Evolutionary conservation across 1,140 invertebrate species (phyloP).

Genomic region (Drosophila paulistorum): DNA sequence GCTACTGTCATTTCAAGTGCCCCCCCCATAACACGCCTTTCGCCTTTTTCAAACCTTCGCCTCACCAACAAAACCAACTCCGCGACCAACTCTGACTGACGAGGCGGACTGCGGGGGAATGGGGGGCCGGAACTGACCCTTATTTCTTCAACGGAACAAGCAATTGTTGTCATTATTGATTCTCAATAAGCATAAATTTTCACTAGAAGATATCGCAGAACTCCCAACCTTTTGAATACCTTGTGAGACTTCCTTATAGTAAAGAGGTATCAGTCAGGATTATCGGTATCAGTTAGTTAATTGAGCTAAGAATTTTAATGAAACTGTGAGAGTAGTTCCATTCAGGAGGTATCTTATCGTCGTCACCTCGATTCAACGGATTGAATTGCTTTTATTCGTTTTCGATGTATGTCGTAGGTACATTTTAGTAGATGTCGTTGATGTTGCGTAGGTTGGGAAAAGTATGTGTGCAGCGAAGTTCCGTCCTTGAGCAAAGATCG

Average conservation of each 20-base stretch:
- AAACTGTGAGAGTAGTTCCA: not conserved
- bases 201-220: conserved; percentile 66
- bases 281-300: conserved; percentile 5
- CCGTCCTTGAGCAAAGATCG: conserved; percentile 50
- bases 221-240: conserved; percentile 19
- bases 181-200: conserved; percentile 83
- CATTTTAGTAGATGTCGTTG: conserved; percentile 16
- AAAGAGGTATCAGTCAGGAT: conserved; percentile 1
- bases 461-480: conserved; percentile 40
- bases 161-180: conserved; percentile 83
- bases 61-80: conserved; percentile 1
- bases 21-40: conserved; percentile 24
- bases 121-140: conserved; percentile 45
- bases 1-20: conserved; percentile 77
- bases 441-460: conserved; percentile 48
- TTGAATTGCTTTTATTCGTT: conserved; percentile 1
- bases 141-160: conserved; percentile 66
- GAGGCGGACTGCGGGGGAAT: conserved; percentile 28
- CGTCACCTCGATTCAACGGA: not conserved
- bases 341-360: not conserved
- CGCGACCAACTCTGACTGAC: not conserved
- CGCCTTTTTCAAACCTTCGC: not conserved
- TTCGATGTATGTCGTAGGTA: not conserved
- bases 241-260: not conserved
- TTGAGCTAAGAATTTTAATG: conserved; percentile 6